These are phyloP conservation scores for Tretioscincus oriximinensis DNA, from an alignment of 2,113 vertebrate genomes.

Conservation along the genomic window DNA sequence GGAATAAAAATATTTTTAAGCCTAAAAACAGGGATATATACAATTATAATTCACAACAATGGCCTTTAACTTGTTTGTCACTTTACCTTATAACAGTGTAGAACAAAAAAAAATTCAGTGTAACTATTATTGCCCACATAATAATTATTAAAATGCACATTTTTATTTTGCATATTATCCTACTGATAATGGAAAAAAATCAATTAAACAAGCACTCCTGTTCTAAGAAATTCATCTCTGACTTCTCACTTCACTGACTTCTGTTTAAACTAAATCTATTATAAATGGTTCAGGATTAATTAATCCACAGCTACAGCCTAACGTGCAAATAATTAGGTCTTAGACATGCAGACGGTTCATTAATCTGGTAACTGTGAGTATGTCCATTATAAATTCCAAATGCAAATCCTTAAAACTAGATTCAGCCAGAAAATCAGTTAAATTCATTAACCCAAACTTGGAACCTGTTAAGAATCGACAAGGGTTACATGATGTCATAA, in stretches of 20 bases:
- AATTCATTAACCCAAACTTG: constrained; percentile 1
- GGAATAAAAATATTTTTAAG: too few species aligned
- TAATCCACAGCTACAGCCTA: neutral
- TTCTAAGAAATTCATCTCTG: constrained; percentile 2
- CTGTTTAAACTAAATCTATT: constrained; percentile 17
- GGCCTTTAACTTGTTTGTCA: neutral
- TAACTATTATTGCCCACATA: neutral
- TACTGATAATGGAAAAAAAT: neutral
- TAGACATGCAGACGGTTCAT: constrained; percentile 23
- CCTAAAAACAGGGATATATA: too few species aligned
- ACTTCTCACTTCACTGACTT: constrained; percentile 19
- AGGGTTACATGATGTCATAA: neutral
- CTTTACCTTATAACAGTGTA: neutral
- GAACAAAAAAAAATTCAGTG: neutral
- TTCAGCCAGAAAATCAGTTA: neutral
- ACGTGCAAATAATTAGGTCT: constrained; percentile 22
- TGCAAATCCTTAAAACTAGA: constrained; percentile 3
- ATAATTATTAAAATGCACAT: neutral
- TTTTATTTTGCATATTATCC: neutral
- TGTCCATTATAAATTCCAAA: constrained; percentile 2
- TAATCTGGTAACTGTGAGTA: neutral
- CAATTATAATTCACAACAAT: too few species aligned
- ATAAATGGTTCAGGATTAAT: constrained; percentile 19
- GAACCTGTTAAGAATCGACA: neutral
- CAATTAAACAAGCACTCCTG: neutral